phyloP scores from a whole-genome alignment of 2,113 vertebrate genomes.

The Mystacornis crossleyi region DNA sequence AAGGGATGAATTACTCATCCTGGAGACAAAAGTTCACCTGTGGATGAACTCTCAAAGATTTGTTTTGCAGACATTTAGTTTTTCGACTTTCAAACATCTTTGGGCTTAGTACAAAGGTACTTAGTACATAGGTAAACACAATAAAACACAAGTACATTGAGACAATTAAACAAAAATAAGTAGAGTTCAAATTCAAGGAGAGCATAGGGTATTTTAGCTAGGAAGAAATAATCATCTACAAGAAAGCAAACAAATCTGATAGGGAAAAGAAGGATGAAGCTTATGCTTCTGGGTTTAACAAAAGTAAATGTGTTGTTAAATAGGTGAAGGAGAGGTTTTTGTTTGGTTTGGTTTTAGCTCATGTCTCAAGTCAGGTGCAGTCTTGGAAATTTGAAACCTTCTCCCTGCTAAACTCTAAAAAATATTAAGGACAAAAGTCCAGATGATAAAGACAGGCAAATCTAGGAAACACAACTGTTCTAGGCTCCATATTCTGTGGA shows the following conservation, averaged over 20 bases:
- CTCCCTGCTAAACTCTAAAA: neutral
- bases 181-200: neutral
- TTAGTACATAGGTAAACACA: neutral
- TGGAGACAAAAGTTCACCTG: neutral
- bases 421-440: neutral
- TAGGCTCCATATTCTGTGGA: neutral
- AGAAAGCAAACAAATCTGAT: neutral
- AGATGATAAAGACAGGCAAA: neutral
- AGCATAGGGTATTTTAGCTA: neutral
- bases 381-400: neutral
- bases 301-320: neutral
- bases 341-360: neutral
- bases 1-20: neutral
- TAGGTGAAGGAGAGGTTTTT: neutral
- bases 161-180: neutral
- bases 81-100: neutral
- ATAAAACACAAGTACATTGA: neutral
- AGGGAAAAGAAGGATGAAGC: neutral
- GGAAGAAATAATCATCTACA: neutral
- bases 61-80: neutral
- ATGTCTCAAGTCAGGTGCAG: neutral
- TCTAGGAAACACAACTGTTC: neutral
- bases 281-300: neutral
- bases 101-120: neutral
- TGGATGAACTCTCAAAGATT: neutral